Conservation (phyloP, 1,140 invertebrate genomes). For the Cotesia glomerata region DNA sequence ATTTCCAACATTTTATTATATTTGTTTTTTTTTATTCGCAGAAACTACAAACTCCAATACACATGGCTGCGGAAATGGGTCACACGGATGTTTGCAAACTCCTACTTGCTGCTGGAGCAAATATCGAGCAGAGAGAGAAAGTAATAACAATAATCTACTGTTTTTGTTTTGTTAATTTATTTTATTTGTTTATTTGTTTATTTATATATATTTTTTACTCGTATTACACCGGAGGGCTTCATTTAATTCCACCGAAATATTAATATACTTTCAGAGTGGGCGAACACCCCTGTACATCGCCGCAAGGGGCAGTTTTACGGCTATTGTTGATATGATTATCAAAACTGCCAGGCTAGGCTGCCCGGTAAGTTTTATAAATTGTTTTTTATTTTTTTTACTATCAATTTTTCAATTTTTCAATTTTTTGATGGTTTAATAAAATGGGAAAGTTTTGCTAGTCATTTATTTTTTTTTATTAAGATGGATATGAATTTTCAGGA, state of each 20-base stretch:
- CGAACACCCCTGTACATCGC: constrained; percentile 75
- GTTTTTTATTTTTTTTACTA: too few relatives aligned
- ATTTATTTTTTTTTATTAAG: not conserved
- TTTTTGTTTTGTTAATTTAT: not conserved
- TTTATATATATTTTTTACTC: constrained; percentile 1
- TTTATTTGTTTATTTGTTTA: not conserved
- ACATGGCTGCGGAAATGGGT: constrained; percentile 74
- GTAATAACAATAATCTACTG: constrained; percentile 48
- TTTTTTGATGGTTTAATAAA: too few relatives aligned
- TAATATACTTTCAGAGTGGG: constrained; percentile 62
- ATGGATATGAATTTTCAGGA: not conserved
- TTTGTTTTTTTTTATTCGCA: constrained; percentile 42
- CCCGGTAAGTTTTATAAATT: constrained; percentile 32
- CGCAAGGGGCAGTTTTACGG: constrained; percentile 81
- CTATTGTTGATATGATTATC: constrained; percentile 84
- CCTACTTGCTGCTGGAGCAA: constrained; percentile 69
- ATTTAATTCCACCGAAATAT: not conserved
- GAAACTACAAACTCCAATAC: constrained; percentile 73
- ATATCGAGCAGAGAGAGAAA: constrained; percentile 72
- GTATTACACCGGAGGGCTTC: too few relatives aligned
- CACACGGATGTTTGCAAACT: constrained; percentile 73
- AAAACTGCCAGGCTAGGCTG: constrained; percentile 73
- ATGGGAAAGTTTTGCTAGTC: too few relatives aligned
- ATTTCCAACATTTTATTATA: not conserved
- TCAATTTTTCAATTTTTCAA: too few relatives aligned